Conservation (phyloP, 2,113 vertebrate species). For the Amphiprion ocellaris region DNA sequence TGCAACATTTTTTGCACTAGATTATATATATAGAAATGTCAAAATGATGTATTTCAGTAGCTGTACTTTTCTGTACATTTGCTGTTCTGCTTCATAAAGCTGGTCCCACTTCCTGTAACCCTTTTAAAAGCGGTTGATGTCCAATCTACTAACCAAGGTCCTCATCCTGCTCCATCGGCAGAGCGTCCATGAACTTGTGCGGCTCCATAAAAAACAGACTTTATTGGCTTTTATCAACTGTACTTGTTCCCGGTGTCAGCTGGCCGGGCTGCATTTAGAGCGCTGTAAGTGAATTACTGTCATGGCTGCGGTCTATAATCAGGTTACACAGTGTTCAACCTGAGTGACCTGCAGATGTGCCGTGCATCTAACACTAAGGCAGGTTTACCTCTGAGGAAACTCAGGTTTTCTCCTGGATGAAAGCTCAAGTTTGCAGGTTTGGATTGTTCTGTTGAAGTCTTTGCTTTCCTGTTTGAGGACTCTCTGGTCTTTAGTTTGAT, state of each 20-base stretch:
- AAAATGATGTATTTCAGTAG: too few species aligned
- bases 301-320: slow-evolving; percentile 61
- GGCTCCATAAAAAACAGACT: slow-evolving; percentile 31
- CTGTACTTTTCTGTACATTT: too few species aligned
- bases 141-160: slow-evolving; percentile 13
- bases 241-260: slow-evolving; percentile 30
- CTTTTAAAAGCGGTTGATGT: slow-evolving; percentile 1
- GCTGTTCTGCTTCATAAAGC: too few species aligned
- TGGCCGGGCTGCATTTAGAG: slow-evolving; percentile 61
- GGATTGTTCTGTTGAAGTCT: too few species aligned
- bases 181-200: neutral
- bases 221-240: slow-evolving; percentile 59
- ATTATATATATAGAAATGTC: too few species aligned
- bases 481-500: neutral
- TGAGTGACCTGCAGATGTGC: slow-evolving; percentile 32
- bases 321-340: slow-evolving; percentile 55
- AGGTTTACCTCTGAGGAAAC: neutral
- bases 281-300: slow-evolving; percentile 70
- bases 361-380: too few species aligned
- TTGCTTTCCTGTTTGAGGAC: neutral
- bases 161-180: slow-evolving; percentile 9
- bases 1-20: too few species aligned
- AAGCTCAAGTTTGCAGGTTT: too few species aligned
- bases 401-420: neutral
- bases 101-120: neutral